These are phyloP conservation scores for Pterocles burchelli DNA, from an alignment of 2,113 vertebrate species.

Conservation along the genomic window DNA sequence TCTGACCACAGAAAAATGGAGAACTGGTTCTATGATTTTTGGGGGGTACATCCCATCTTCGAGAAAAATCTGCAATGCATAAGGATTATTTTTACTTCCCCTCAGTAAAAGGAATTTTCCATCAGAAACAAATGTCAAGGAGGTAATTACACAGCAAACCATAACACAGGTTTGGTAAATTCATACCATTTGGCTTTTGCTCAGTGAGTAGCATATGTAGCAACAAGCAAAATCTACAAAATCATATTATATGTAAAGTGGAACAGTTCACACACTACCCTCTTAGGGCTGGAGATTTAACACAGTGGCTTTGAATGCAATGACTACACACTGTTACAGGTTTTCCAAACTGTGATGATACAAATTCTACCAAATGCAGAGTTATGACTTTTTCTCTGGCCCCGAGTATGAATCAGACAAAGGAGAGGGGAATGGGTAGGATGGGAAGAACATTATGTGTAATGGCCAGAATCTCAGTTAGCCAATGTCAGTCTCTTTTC, in stretches of 20 bases:
- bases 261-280: not conserved
- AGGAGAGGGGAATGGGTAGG: not conserved
- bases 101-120: not conserved
- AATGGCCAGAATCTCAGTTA: not conserved
- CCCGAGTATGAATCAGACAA: not conserved
- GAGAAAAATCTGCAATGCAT: not conserved
- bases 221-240: not conserved
- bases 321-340: not conserved
- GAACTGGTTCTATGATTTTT: not conserved
- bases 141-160: not conserved
- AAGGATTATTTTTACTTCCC: not conserved
- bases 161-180: not conserved
- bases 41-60: not conserved
- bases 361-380: not conserved
- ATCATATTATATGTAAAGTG: not conserved
- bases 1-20: not conserved
- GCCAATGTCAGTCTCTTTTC: not conserved
- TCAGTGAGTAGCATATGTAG: not conserved
- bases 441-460: not conserved
- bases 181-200: not conserved
- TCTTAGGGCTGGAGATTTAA: not conserved
- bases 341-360: not conserved
- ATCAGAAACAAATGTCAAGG: not conserved
- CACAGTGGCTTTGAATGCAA: not conserved
- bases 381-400: not conserved